Percentiles rank a stretch among this genome's conserved stretches.
These are phyloP conservation scores for Drosophila guanche DNA, from an alignment of 1,140 invertebrate genomes.

Conservation along the genomic window DNA sequence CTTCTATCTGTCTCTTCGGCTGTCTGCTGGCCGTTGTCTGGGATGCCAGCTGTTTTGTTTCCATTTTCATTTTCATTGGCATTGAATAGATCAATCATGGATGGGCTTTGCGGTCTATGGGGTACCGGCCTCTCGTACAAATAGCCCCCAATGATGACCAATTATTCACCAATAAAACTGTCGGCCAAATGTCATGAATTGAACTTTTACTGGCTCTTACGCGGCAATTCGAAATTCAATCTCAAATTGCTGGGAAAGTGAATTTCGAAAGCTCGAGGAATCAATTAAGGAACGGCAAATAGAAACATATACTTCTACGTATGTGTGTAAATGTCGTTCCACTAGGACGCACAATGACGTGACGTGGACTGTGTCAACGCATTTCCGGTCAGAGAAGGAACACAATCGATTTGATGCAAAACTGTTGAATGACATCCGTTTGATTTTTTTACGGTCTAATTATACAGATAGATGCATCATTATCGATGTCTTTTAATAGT, in stretches of 20 bases:
- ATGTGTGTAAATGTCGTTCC: too few relatives aligned
- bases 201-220: constrained; percentile 53
- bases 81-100: constrained; percentile 75
- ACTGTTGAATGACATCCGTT: too few relatives aligned
- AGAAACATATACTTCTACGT: too few relatives aligned
- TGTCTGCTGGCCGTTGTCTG: constrained; percentile 16
- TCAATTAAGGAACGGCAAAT: constrained; percentile 22
- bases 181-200: constrained; percentile 73
- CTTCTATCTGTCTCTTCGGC: constrained; percentile 13
- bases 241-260: constrained; percentile 51
- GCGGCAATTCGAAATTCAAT: constrained; percentile 41
- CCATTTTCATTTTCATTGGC: constrained; percentile 73
- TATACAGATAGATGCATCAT: too few relatives aligned
- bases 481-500: too few relatives aligned
- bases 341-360: too few relatives aligned
- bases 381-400: too few relatives aligned
- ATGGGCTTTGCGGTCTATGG: constrained; percentile 13
- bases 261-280: constrained; percentile 36
- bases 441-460: too few relatives aligned
- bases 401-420: too few relatives aligned
- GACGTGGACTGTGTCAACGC: too few relatives aligned
- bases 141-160: constrained; percentile 77
- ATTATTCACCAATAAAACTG: constrained; percentile 81
- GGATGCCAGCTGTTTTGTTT: constrained; percentile 72
- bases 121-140: constrained; percentile 58